Evolutionary conservation across 1,140 invertebrate species (phyloP).

Genomic region (Aphelinus atriplicis): DNA sequence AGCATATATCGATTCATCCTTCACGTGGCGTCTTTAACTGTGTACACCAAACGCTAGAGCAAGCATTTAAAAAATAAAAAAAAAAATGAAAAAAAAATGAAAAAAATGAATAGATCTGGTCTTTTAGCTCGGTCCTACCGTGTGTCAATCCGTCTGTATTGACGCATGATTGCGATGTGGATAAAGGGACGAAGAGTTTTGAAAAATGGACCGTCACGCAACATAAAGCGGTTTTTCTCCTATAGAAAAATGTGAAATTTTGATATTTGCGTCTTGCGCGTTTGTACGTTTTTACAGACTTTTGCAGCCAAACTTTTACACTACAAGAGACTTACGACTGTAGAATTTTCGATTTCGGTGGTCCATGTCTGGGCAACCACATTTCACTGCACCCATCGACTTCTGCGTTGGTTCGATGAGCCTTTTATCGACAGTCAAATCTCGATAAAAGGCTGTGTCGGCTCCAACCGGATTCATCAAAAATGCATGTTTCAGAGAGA

Average conservation of each 20-base stretch:
- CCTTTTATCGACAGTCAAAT: conserved; percentile 1
- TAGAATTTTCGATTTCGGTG: conserved; percentile 34
- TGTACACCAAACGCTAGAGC: conserved; percentile 13
- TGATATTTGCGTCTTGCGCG: conserved; percentile 46
- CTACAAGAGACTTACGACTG: conserved; percentile 36
- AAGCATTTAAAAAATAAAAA: conserved; percentile 21
- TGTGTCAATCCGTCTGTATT: background rate
- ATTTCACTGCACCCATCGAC: conserved; percentile 1
- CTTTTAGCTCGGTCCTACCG: conserved; percentile 1
- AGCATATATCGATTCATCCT: conserved; percentile 14
- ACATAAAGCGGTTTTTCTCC: conserved; percentile 33
- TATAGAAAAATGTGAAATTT: conserved; percentile 39
- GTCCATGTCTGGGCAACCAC: conserved; percentile 17
- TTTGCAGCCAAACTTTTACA: conserved; percentile 46
- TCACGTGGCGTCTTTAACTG: conserved; percentile 25
- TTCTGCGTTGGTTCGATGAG: conserved; percentile 8
- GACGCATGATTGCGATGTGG: background rate
- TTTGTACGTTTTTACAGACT: conserved; percentile 51
- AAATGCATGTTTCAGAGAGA: conserved; percentile 17
- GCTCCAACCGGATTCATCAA: background rate
- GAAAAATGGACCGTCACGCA: conserved; percentile 28
- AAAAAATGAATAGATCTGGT: conserved; percentile 17
- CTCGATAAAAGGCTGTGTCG: background rate
- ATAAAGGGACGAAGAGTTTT: background rate
- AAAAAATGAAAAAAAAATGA: conserved; percentile 19